Percentiles rank a stretch among this genome's conserved stretches.
phyloP scores from a whole-genome alignment of 2,888 invertebrate species.

The Amiota communis region DNA sequence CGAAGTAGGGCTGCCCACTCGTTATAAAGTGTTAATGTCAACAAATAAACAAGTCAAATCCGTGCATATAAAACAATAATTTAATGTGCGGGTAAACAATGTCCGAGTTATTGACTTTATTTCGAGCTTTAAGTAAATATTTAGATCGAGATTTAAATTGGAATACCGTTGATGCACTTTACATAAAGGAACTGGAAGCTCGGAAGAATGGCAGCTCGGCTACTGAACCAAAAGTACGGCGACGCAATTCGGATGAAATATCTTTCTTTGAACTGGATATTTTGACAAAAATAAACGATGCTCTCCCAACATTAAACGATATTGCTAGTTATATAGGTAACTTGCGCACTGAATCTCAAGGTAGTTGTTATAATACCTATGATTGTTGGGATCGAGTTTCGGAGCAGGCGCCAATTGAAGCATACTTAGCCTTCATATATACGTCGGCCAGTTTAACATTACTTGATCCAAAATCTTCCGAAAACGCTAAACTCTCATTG shows the following conservation, averaged over 20 bases:
- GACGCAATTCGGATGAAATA: background rate
- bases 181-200: slow-evolving; percentile 39
- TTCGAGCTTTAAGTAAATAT: background rate
- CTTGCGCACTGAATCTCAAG: slow-evolving; percentile 57
- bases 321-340: slow-evolving; percentile 63
- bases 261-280: slow-evolving; percentile 52
- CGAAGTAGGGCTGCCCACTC: too few species aligned
- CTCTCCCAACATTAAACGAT: slow-evolving; percentile 61
- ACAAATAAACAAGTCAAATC: too few species aligned
- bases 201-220: background rate
- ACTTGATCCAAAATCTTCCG: slow-evolving; percentile 52
- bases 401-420: slow-evolving; percentile 58
- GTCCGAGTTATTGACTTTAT: slow-evolving; percentile 7
- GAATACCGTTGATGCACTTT: slow-evolving; percentile 62
- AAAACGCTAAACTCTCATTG: slow-evolving; percentile 61
- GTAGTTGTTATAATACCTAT: slow-evolving; percentile 61
- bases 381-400: slow-evolving; percentile 70
- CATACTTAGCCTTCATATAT: slow-evolving; percentile 68
- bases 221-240: background rate
- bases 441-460: slow-evolving; percentile 59
- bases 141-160: slow-evolving; percentile 59
- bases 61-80: too few species aligned
- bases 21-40: too few species aligned
- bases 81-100: background rate
- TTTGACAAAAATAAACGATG: slow-evolving; percentile 49